Base-by-base conservation (phyloP, 2,797 vertebrate species). In the Avahi laniger region DNA sequence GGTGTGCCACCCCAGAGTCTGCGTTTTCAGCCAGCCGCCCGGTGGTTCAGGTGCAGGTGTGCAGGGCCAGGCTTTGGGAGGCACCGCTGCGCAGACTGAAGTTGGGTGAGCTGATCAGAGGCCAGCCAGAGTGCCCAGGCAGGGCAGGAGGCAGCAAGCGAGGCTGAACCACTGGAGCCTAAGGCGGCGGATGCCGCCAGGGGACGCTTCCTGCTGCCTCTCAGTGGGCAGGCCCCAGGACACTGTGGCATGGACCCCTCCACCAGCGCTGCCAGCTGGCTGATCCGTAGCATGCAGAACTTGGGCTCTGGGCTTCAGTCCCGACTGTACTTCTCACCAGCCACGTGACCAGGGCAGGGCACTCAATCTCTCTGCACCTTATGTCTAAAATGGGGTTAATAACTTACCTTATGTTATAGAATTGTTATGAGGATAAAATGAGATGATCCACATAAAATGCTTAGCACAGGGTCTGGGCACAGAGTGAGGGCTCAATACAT, bases 211-310 rank as follows among this genome's bases (percentile, higher is more conserved):
- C 10, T 15, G 15, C 22, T 43, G 38, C 28, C 61, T 43, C 43
- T 48, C 72, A 1, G 18, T 12, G 20, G 7, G 43, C 18, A 5
- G 73, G 18, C 54, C 30, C 7, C 6, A 28, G 52, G 26, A 69
- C 59, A 20, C n/a, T 0, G 1, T 2, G 18, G 28, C 8, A 10
- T 5, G 8, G 69, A 20, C 13, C 38, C 4, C 2, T 38, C 24
- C 15, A 4, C 30, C 52, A 52, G 8, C 3, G 1, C 4, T 33
- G 14, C 28, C 15, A 17, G 48, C 7, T 26, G 28, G 22, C 43
- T 22, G 1, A 20, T 78, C 50, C 35, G 35, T 63, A 18, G 20
- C 4, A 3, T 0, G 2, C 5, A 52, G 33, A 80, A 65, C 33
- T 20, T 2, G 11, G 75, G 24, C 22, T 57, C 50, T 8, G 11